Base-by-base conservation (phyloP, 2,888 invertebrate genomes). In the Catocala fraxini region DNA sequence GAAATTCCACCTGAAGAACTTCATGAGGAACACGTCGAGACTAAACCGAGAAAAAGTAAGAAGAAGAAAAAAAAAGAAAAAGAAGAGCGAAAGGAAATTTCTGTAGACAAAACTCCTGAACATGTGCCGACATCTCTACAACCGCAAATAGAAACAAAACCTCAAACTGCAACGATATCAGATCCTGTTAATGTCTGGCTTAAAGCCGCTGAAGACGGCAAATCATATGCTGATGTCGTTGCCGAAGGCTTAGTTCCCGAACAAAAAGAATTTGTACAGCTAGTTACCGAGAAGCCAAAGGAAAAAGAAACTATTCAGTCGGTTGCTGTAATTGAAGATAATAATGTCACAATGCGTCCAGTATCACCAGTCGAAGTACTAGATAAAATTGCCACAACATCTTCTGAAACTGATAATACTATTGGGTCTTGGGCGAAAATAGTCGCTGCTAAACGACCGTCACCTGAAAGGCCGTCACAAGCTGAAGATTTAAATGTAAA, bases 211-310 rank as follows among this genome's bases (percentile, higher is more conserved):
- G 90, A 93, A 46, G 96, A 96, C 68, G 95, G 95, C 0, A 97
- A 96, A 87, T 96, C 97, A 0, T 97, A 97, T 79, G 97, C 97
- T 15, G 96, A 96, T 87, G 95, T 97, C 42, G 91, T 97, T 6
- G 95, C 96, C 13, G 94, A 95, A 77, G 88, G 91, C 0, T 75
- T 91, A 47, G 56, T 73, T n/a, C 65, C 71, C 12, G 82, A 80
- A 75, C 64, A 82, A 43, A 70, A 56, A 49, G 76, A 79, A 59
- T 66, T 59, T 52, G 57, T 68, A 41, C 65, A 72, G 51, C 49
- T 71, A 61, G 48, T 61, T 12, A 10, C 56, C 49, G 75, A 73
- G 49, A 75, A 73, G 35, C 63, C 71, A 56, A 62, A 73, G 57
- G 52, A 58, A 59, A 66, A 70, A 59, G 53, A 12, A 47, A 60